Evolutionary conservation across 1,140 invertebrate genomes (phyloP).

Genomic region (Nixonia krombeini): DNA sequence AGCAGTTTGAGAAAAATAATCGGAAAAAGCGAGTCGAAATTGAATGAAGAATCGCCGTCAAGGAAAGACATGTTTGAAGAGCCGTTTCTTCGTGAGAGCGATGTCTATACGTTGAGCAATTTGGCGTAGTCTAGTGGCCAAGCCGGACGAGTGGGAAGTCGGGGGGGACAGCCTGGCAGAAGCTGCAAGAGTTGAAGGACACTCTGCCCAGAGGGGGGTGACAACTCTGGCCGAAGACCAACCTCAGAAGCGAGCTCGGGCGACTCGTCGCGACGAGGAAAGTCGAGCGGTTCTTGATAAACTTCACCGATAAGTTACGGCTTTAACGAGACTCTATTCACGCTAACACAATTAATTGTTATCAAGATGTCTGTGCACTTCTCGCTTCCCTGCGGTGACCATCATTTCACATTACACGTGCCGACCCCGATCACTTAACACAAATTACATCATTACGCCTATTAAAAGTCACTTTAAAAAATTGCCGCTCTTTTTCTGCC

Average conservation of each 20-base stretch:
- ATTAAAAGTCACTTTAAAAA: no score
- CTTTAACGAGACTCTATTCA: constrained; percentile 28
- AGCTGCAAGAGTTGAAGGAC: no score
- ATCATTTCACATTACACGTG: neutral
- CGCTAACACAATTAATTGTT: constrained; percentile 8
- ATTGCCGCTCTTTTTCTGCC: no score
- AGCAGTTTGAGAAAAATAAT: no score
- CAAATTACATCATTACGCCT: no score
- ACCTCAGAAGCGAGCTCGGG: neutral
- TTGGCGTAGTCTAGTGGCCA: neutral
- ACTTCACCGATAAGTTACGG: constrained; percentile 5
- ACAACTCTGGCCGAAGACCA: no score
- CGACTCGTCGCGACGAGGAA: neutral
- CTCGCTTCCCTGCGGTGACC: neutral
- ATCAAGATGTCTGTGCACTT: constrained; percentile 10
- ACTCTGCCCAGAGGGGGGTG: no score
- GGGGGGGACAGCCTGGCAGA: neutral
- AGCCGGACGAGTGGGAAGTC: neutral
- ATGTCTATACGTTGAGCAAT: neutral
- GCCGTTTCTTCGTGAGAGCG: neutral
- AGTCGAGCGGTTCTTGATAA: constrained; percentile 7
- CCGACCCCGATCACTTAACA: neutral
- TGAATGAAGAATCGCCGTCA: no score
- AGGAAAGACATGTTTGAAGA: neutral
- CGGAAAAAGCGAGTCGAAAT: no score